Percentiles rank a stretch among this genome's conserved stretches.
Conservation (phyloP, 2,113 vertebrate genomes). For the Antennarius striatus region DNA sequence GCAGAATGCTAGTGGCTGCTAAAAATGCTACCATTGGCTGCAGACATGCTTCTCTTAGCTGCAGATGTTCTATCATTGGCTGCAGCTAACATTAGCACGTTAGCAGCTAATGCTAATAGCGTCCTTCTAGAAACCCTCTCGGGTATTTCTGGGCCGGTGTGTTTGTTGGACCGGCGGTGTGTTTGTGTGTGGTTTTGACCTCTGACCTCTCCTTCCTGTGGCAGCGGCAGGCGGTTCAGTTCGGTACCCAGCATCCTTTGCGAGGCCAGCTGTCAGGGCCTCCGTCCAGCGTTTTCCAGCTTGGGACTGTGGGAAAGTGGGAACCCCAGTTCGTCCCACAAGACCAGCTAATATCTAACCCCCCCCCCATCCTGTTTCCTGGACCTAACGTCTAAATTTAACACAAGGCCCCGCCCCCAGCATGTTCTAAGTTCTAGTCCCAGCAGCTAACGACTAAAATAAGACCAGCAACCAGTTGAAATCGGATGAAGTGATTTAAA, state of each 20-base stretch:
- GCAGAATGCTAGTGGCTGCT: no score
- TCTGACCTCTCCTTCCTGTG: constrained; percentile 71
- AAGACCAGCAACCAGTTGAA: no score
- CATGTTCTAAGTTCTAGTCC: no score
- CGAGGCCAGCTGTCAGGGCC: constrained; percentile 74
- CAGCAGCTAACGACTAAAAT: no score
- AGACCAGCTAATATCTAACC: constrained; percentile 58
- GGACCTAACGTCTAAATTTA: background rate
- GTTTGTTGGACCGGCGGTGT: constrained; percentile 11
- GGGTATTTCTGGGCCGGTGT: background rate
- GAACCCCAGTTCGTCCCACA: constrained; percentile 54
- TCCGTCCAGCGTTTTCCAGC: constrained; percentile 67
- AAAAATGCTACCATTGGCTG: no score
- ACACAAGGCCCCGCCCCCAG: no score
- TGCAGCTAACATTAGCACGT: no score
- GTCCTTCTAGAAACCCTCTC: no score
- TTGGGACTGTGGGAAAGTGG: constrained; percentile 80
- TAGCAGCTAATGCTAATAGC: no score
- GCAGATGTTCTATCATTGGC: no score
- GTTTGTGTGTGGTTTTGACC: constrained; percentile 55
- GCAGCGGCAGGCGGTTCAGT: constrained; percentile 50
- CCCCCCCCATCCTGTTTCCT: constrained; percentile 60
- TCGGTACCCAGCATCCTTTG: constrained; percentile 45
- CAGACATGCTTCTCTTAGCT: no score
- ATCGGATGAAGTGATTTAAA: no score